phyloP scores from a whole-genome alignment of 53 echinoderm and acorn worm species.

The Echinometra lucunter region DNA sequence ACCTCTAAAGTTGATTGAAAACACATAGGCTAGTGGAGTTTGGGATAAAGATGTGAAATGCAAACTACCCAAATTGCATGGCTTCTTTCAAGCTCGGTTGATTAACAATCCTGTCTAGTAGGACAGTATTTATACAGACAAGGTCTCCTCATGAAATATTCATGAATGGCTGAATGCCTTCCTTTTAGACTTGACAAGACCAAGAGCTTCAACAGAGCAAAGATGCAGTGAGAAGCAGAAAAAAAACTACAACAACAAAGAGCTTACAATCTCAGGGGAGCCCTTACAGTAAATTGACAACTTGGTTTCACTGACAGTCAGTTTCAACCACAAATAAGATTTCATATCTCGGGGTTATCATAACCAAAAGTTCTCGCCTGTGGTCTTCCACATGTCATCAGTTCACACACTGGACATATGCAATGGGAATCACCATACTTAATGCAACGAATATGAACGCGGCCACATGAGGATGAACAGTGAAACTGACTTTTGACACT shows the following conservation, averaged over 20 bases:
- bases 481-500: neutral
- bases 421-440: neutral
- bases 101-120: slow-evolving; percentile 27
- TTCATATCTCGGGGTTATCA: slow-evolving; percentile 24
- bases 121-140: slow-evolving; percentile 47
- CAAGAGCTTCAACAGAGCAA: neutral
- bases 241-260: neutral
- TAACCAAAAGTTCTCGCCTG: slow-evolving; percentile 34
- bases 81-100: neutral
- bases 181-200: slow-evolving; percentile 56
- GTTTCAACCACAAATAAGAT: slow-evolving; percentile 43
- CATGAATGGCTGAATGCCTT: slow-evolving; percentile 46
- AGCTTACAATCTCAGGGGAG: slow-evolving; percentile 10
- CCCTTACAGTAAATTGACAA: slow-evolving; percentile 44
- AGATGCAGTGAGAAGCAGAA: neutral
- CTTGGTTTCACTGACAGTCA: slow-evolving; percentile 25
- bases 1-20: too few relatives aligned
- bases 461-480: neutral
- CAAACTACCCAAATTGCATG: neutral
- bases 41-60: neutral
- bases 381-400: slow-evolving; percentile 7
- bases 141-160: slow-evolving; percentile 50
- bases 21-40: neutral
- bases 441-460: neutral
- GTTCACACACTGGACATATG: slow-evolving; percentile 4